phyloP scores from a whole-genome alignment of 2,888 invertebrate species.

The Prenolepis imparis region DNA sequence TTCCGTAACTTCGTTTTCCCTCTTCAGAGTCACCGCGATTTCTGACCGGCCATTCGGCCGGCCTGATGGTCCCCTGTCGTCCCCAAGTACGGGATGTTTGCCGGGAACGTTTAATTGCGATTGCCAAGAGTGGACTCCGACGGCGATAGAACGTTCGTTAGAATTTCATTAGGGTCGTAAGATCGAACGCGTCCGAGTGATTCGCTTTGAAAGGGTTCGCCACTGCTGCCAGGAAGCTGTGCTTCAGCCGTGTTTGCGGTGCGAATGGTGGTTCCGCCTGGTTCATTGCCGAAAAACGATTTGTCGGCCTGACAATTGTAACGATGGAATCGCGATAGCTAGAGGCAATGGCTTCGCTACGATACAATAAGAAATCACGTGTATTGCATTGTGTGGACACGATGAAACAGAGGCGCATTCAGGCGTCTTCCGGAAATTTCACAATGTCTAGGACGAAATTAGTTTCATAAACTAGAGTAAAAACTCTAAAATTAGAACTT shows the following conservation, averaged over 20 bases:
- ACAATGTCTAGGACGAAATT: neutral
- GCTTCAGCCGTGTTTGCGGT: slow-evolving; percentile 34
- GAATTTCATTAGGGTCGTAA: slow-evolving; percentile 77
- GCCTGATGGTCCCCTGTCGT: slow-evolving; percentile 44
- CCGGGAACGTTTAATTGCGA: slow-evolving; percentile 71
- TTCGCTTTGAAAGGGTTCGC: slow-evolving; percentile 62
- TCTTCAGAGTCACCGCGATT: neutral
- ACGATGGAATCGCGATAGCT: slow-evolving; percentile 26
- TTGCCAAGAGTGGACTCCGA: slow-evolving; percentile 56
- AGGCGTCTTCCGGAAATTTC: neutral
- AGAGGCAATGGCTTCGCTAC: neutral
- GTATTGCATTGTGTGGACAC: slow-evolving; percentile 30
- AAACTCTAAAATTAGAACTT: neutral
- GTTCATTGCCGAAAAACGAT: slow-evolving; percentile 32
- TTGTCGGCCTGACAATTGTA: slow-evolving; percentile 11
- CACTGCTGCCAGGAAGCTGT: slow-evolving; percentile 14
- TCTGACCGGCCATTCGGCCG: slow-evolving; percentile 26
- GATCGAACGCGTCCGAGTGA: slow-evolving; percentile 62
- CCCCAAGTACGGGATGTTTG: slow-evolving; percentile 62
- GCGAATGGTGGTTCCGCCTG: neutral
- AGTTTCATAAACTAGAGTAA: neutral
- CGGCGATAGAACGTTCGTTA: slow-evolving; percentile 72
- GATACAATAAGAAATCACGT: neutral
- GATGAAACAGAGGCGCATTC: slow-evolving; percentile 18
- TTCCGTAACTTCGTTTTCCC: slow-evolving; percentile 14